Evolutionary conservation across 1,140 invertebrate species (phyloP).

Genomic region (Panagrolaimus sp.): DNA sequence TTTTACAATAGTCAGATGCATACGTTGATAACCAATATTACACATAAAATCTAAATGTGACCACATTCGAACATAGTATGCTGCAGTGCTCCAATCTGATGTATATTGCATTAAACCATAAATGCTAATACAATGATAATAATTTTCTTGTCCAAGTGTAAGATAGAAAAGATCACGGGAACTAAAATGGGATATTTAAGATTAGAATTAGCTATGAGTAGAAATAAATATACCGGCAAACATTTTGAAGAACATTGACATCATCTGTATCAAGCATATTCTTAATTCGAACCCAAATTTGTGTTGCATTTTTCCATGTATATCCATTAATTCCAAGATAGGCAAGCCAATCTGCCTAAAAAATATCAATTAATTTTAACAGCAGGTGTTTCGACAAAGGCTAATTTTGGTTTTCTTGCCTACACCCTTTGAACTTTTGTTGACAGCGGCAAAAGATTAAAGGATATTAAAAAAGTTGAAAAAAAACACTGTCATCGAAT

Average conservation of each 20-base stretch:
- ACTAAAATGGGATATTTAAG: not conserved
- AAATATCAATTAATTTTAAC: no score
- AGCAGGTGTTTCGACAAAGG: no score
- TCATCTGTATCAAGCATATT: not conserved
- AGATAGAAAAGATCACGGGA: slow-evolving; percentile 3
- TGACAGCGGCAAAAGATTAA: no score
- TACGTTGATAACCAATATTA: slow-evolving; percentile 3
- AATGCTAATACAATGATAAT: slow-evolving; percentile 9
- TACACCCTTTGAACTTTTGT: no score
- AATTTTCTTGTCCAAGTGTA: not conserved
- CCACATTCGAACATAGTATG: not conserved
- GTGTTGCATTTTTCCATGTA: not conserved
- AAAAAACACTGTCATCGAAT: no score
- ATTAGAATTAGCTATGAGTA: not conserved
- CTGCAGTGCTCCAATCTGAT: not conserved
- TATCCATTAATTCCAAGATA: not conserved
- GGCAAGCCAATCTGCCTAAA: not conserved
- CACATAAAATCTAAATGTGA: slow-evolving; percentile 9
- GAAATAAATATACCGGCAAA: not conserved
- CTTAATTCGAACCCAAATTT: not conserved
- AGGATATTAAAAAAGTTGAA: no score
- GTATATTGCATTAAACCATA: not conserved
- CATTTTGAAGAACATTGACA: not conserved
- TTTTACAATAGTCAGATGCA: not conserved
- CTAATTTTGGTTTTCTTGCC: no score